phyloP scores from a whole-genome alignment of 2,888 invertebrate genomes.

The Protonemura montana region DNA sequence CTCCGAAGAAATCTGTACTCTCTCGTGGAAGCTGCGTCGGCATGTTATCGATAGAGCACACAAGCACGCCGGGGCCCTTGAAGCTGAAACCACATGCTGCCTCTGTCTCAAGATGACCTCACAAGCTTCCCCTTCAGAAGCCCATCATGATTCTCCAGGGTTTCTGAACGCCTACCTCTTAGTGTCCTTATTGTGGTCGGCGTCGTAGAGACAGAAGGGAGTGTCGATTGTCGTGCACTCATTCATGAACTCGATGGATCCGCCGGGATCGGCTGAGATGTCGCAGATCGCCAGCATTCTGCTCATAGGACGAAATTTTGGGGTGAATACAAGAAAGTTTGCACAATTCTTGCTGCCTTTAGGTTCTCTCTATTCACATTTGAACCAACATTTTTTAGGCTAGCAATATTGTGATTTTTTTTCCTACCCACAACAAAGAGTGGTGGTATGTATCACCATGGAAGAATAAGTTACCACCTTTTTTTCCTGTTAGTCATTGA shows the following conservation, averaged over 20 bases:
- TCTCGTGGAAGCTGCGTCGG: conserved; percentile 98
- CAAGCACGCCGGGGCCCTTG: conserved; percentile 94
- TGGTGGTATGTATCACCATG: too few relatives aligned
- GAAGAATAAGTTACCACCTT: too few relatives aligned
- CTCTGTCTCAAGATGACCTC: background rate
- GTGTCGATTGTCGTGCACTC: conserved; percentile 99
- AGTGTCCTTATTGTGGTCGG: conserved; percentile 95
- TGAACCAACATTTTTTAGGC: too few relatives aligned
- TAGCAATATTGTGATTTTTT: too few relatives aligned
- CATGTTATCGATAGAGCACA: conserved; percentile 99
- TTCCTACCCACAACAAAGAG: too few relatives aligned
- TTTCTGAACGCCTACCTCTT: conserved; percentile 69
- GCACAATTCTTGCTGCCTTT: too few relatives aligned
- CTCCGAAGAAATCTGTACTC: conserved; percentile 97
- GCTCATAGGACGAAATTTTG: too few relatives aligned
- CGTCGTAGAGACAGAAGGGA: conserved; percentile 99
- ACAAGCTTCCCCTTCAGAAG: conserved; percentile 67
- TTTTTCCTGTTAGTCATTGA: too few relatives aligned
- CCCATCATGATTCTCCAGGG: too few relatives aligned
- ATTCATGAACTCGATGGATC: conserved; percentile 99
- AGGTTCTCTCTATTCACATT: too few relatives aligned
- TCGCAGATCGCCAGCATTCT: conserved; percentile 93
- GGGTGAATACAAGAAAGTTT: too few relatives aligned
- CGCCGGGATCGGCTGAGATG: conserved; percentile 98
- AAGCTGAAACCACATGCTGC: conserved; percentile 39